Evolutionary conservation across 2,113 vertebrate species (phyloP).

Genomic region (Peromyscus leucopus): DNA sequence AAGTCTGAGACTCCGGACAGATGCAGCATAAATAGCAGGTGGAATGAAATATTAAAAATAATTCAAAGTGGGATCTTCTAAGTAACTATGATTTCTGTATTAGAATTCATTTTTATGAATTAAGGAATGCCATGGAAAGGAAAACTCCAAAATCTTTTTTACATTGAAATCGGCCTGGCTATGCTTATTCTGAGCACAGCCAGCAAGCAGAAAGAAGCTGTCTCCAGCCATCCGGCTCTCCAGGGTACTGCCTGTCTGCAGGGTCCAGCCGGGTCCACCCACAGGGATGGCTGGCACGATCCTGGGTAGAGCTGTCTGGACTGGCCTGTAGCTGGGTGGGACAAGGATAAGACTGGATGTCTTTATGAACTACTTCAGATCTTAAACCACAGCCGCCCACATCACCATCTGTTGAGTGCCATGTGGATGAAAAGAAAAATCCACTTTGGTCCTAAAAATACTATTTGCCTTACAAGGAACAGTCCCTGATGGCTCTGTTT

Average conservation of each 20-base stretch:
- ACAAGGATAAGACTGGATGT: constrained; percentile 6
- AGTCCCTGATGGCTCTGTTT: constrained; percentile 13
- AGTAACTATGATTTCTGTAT: neutral
- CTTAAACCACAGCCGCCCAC: constrained; percentile 74
- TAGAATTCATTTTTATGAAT: constrained; percentile 44
- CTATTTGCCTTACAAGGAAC: constrained; percentile 65
- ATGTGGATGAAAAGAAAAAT: constrained; percentile 79
- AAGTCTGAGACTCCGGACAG: constrained; percentile 21
- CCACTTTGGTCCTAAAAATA: constrained; percentile 81
- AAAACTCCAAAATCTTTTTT: neutral
- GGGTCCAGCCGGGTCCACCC: neutral
- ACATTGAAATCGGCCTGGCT: constrained; percentile 38
- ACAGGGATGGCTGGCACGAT: neutral
- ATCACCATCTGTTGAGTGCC: constrained; percentile 75
- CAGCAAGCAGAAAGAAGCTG: constrained; percentile 31
- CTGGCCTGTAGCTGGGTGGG: constrained; percentile 29
- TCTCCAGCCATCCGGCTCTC: neutral
- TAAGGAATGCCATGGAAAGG: neutral
- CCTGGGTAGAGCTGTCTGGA: neutral
- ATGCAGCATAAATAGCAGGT: neutral
- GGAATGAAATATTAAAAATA: neutral
- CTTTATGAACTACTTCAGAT: constrained; percentile 65
- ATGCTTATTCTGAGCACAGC: constrained; percentile 39
- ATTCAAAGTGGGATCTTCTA: neutral
- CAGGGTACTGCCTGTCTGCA: neutral